Evolutionary conservation across 2,113 vertebrate species (phyloP), one percentile per base, ranked within the genome.

Genomic region (Triplophysa rosa): DNA sequence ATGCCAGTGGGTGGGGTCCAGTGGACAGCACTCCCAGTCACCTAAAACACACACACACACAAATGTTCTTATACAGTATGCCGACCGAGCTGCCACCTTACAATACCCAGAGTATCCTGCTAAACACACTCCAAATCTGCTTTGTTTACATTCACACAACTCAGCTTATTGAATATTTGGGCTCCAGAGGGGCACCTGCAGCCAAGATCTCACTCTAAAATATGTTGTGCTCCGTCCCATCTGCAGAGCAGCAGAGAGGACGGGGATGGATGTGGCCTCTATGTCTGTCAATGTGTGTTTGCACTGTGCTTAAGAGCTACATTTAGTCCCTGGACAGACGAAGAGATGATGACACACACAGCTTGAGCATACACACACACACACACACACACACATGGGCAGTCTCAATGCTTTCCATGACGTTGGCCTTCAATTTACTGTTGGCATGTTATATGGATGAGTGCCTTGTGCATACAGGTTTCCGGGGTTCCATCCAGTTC

Each of bases 1-100:
- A 86, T 97, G 97, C 97, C 97, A 98, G 40, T 94, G 96, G 61
- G 95, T 94, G 86, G 97, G 95, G 91, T 98, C 97, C 92, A 98
- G 92, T 89, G 95, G 96, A 90, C 95, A 96, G 89, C 96, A 95
- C 92, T 98, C 97, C 95, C 97, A 95, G 88, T 98, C 96, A 86
- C 96, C 97, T 95, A 88, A 17, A 66, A 64, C 19, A 84, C 63
- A 78, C 26, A 84, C 63, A 78, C 33, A 37, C 45, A 63, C 49
- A 52, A n/a, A 54, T 47, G 33, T 56, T 42, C 42, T 14, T 21
- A 52, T 62, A 63, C 23, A 75, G 5, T 26, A 47, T n/a, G 33
- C 42, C 73, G 67, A 69, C 80, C 78, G 37, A 52, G 77, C 65
- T 47, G 42, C 72, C 58, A 75, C 59, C 78, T 49, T 79, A 81